phyloP scores from a whole-genome alignment of 2,113 vertebrate species.

The Pycnonotus jocosus region DNA sequence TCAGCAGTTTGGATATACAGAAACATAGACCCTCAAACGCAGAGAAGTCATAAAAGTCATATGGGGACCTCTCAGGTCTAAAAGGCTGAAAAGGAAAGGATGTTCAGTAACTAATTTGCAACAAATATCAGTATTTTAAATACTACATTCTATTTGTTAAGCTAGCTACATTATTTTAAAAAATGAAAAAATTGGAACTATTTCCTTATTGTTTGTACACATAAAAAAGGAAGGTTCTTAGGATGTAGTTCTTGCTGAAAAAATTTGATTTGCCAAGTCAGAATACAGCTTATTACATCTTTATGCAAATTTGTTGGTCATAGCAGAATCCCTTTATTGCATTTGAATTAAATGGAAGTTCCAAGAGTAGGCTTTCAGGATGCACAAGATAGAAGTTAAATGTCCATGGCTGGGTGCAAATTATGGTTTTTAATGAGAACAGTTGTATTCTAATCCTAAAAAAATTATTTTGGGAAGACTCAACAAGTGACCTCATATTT shows the following conservation, averaged over 20 bases:
- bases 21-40: not conserved
- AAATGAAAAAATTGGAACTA: rapidly evolving
- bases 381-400: not conserved
- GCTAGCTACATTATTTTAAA: not conserved
- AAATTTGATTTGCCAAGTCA: not conserved
- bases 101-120: not conserved
- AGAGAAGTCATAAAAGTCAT: not conserved
- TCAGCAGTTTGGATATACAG: not conserved
- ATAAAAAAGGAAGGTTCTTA: not conserved
- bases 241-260: not conserved
- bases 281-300: not conserved
- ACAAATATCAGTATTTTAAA: not conserved
- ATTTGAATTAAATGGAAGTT: not conserved
- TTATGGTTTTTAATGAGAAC: not conserved
- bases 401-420: not conserved
- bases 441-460: not conserved
- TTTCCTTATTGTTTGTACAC: not conserved
- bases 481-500: not conserved
- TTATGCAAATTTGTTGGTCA: not conserved
- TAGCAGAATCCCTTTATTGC: not conserved
- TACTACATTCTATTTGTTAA: not conserved
- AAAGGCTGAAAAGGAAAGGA: not conserved
- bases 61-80: not conserved
- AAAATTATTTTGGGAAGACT: not conserved
- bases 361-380: not conserved